Evolutionary conservation across 2,888 invertebrate species (phyloP), one percentile per base, ranked within the genome.

Genomic region (Cheilosia grossa): DNA sequence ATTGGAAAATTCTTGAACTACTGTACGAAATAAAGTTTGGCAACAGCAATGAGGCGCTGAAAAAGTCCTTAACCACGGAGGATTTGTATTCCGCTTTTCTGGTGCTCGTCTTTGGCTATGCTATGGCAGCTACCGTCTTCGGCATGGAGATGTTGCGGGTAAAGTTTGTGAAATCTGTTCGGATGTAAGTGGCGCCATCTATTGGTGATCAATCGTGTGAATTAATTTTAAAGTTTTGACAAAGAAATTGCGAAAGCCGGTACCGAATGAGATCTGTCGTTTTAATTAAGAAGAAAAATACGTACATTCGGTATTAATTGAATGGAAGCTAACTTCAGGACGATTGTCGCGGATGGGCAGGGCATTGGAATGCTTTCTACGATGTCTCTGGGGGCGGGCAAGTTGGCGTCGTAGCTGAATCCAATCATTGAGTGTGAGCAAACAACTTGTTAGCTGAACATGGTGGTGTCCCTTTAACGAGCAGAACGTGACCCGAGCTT

Each of bases 31-130:
- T 61, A 63, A 75, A 77, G 75, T 81, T 81, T 63, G 81, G 67
- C 70, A 72, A 72, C 13, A 42, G 24, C n/a, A 54, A 74, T 33
- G 74, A 75, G 70, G 61, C 49, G 27, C 78, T 58, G 24, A 54
- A 77, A 30, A 59, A 72, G 54, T 70, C 81, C 61, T 66, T 85
- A 81, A 63, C 85, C 17, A 44, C 75, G 47, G 67, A 56, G 61
- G 81, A 85, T 70, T 81, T 85, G 64, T 85, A 72, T 72, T 77
- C 85, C 9, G 81, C 85, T 37, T 85, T 85, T 67, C 64, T 85
- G 66, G 85, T 75, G 40, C 75, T 81, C 13, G 44, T 59, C 21
- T 67, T 85, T 75, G 85, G 85, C 19, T 67, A 81, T 24, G 75
- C 66, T 30, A 19, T 80, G 51, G 85, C 75, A 49, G 54, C 44